Conservation (phyloP, 2,113 vertebrate genomes). For the Tetrao urogallus region DNA sequence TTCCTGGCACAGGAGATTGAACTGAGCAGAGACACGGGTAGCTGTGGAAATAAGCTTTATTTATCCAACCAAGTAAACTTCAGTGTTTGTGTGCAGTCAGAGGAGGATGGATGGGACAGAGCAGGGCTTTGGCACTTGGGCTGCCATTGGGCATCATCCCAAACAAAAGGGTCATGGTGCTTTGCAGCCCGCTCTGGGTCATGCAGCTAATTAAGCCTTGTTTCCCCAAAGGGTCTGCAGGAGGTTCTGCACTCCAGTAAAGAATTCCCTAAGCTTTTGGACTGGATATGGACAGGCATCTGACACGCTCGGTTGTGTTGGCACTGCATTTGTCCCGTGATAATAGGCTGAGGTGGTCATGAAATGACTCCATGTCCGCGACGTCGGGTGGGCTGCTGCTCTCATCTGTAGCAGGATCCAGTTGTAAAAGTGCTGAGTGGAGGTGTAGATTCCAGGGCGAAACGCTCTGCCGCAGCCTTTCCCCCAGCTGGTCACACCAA, state of each 20-base stretch:
- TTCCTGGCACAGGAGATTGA: background rate
- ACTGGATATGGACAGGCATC: background rate
- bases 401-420: background rate
- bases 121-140: background rate
- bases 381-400: background rate
- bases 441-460: background rate
- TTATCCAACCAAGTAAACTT: background rate
- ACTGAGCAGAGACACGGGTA: background rate
- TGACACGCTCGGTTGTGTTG: background rate
- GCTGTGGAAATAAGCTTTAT: background rate
- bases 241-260: background rate
- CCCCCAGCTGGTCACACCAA: conserved; percentile 40
- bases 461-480: background rate
- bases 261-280: background rate
- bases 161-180: rapidly evolving
- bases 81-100: background rate
- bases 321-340: background rate
- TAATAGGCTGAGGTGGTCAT: too few relatives aligned
- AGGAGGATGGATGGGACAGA: background rate
- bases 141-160: background rate
- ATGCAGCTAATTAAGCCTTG: background rate
- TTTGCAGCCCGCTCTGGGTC: background rate
- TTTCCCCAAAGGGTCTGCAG: background rate
- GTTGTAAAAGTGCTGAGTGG: background rate
- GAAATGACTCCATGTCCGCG: background rate